Evolutionary conservation across 1,140 invertebrate genomes (phyloP).

Genomic region (Probaryconus sp.): DNA sequence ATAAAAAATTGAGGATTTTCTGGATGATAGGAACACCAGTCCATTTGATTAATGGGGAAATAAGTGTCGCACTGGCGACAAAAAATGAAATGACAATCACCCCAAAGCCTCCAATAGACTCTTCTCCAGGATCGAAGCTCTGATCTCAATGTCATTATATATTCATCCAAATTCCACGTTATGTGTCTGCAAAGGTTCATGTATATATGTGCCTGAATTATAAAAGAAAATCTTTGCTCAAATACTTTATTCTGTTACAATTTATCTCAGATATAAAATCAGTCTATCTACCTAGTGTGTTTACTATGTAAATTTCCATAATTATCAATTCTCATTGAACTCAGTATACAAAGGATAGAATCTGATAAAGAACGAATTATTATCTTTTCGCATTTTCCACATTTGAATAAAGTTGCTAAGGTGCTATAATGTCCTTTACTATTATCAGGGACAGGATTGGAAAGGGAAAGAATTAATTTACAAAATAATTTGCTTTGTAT

Average conservation of each 20-base stretch:
- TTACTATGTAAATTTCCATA: constrained; percentile 83
- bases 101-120: constrained; percentile 96
- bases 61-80: constrained; percentile 86
- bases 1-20: constrained; percentile 87
- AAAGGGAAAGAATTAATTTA: constrained; percentile 87
- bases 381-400: constrained; percentile 81
- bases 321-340: constrained; percentile 84
- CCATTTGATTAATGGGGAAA: constrained; percentile 87
- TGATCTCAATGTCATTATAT: constrained; percentile 85
- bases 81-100: constrained; percentile 88
- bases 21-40: constrained; percentile 89
- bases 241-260: too few relatives aligned
- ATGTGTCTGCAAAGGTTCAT: constrained; percentile 80
- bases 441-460: constrained; percentile 84
- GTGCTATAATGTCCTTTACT: constrained; percentile 87
- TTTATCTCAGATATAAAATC: constrained; percentile 15
- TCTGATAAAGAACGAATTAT: constrained; percentile 82
- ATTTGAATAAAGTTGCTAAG: constrained; percentile 86
- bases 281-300: constrained; percentile 81
- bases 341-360: constrained; percentile 83
- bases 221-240: constrained; percentile 31
- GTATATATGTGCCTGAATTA: constrained; percentile 39
- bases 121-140: constrained; percentile 91
- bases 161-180: constrained; percentile 90
- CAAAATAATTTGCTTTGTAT: constrained; percentile 89